Base-by-base conservation (phyloP, 2,888 invertebrate genomes). In the Zaprionus obscuricornis region DNA sequence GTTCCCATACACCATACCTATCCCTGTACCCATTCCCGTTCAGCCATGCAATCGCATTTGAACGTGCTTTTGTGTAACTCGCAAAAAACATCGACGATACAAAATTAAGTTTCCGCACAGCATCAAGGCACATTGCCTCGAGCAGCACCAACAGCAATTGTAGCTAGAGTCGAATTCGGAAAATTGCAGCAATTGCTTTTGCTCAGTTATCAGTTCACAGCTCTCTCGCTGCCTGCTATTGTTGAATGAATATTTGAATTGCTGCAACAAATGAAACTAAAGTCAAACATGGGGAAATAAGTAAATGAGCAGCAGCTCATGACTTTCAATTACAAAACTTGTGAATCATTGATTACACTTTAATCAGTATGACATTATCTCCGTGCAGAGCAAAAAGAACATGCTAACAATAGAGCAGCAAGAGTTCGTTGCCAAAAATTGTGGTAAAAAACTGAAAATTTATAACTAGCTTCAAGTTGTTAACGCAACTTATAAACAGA, bases 31-130 rank as follows among this genome's bases (percentile, higher is more conserved):
- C 6, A 17, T n/a, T n/a, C 13, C 22, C 17, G 37, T 17, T 11
- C 14, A 22, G 24, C 57, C 46, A 58, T 55, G 49, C 20, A 54
- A 63, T 60, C 45, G 54, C 33, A 63, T 52, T 55, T 63, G 66
- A 45, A 71, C 74, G 74, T 74, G 71, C 62, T 51, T n/a, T 67
- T 68, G 68, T 74, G 57, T 37, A 57, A 55, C 66, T 57, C 11
- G 50, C n/a, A 18, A 51, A 58, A 55, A 55, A 57, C 69, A 67
- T 60, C 63, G 49, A 56, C 65, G 67, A 60, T 67, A 73, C 65
- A 66, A 67, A 75, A 73, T 75, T 70, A 73, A 75, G 66, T 75
- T 75, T 66, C 59, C 60, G 58, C 56, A 55, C 51, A 29, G 45
- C 39, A n/a, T n/a, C 49, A 34, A 43, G 45, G 22, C 45, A 49